Conservation (phyloP, 2,888 invertebrate genomes). For the Lycocerus yunnanus region DNA sequence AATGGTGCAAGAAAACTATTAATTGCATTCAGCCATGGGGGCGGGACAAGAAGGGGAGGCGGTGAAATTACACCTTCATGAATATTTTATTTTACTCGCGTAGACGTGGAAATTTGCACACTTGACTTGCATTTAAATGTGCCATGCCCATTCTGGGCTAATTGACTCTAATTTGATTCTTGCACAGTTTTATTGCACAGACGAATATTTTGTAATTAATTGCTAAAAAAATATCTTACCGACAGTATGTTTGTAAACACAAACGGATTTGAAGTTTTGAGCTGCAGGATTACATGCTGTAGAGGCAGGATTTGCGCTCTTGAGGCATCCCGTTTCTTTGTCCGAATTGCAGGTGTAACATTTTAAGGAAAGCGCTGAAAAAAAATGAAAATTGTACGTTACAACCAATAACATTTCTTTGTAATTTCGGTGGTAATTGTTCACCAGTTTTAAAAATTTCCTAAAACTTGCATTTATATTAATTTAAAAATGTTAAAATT, state of each 20-base stretch:
- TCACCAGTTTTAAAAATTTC: background rate
- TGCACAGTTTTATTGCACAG: background rate
- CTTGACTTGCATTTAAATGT: background rate
- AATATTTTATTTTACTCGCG: background rate
- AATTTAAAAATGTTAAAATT: background rate
- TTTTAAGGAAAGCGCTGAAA: conserved; percentile 7
- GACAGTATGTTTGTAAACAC: background rate
- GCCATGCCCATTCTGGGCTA: background rate
- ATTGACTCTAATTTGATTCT: background rate
- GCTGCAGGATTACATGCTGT: background rate
- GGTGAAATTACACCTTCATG: background rate
- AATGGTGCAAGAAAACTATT: background rate
- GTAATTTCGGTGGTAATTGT: background rate
- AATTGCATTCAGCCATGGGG: background rate
- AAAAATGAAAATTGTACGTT: background rate
- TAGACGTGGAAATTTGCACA: background rate
- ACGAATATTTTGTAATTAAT: background rate
- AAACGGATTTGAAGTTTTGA: background rate
- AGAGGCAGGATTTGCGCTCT: background rate
- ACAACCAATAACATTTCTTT: background rate
- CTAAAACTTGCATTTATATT: background rate
- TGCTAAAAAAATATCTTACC: background rate
- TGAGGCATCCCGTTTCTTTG: background rate
- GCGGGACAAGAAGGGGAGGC: no score
- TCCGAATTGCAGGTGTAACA: conserved; percentile 1